Base-by-base conservation (phyloP, 2,888 invertebrate genomes). In the Teleiodes luculella region DNA sequence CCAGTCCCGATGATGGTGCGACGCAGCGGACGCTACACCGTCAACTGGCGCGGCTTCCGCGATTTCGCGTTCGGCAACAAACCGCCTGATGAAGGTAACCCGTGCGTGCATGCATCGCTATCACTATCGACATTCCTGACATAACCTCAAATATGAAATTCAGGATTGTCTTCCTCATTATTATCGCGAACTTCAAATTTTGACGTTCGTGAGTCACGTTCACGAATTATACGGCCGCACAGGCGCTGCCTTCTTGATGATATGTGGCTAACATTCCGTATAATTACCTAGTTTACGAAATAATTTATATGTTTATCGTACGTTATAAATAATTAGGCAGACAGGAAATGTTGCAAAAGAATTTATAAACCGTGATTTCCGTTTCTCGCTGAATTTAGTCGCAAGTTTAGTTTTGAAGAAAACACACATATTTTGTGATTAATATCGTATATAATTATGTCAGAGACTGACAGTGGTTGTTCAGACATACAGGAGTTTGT, bases 11-110 rank as follows among this genome's bases (percentile, higher is more conserved):
- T 90, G 90, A 90, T 90, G 80, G 89, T 86, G 66, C 77, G 90
- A 74, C 85, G 89, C 65, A 86, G 88, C 74, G 90, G 90, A 63
- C 84, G 90, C 36, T 90, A 90, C 72, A 88, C 88, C 57, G 89
- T 89, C 65, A 90, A 88, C 74, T 88, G 88, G 86, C 80, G 90
- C 65, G 90, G 90, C 51, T 88, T 89, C 74, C 82, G 78, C 68
- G 90, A 90, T 63, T 86, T 85, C 65, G 72, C 85, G 43, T 76
- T 86, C 62, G 85, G 85, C 48, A 87, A 79, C 74, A 87, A 87
- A 66, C 88, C 89, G 56, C 87, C 86, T 24, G 88, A 88, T 62
- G 88, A 87, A 80, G 87, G 89, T 88, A 68, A 55, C 20, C 20
- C n/a, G 16, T 24, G 13, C 31, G 57, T 53, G 8, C 41, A 41